Evolutionary conservation across 2,113 vertebrate species (phyloP), one percentile per base, ranked within the genome.

Genomic region (Vulpes ferrilata): DNA sequence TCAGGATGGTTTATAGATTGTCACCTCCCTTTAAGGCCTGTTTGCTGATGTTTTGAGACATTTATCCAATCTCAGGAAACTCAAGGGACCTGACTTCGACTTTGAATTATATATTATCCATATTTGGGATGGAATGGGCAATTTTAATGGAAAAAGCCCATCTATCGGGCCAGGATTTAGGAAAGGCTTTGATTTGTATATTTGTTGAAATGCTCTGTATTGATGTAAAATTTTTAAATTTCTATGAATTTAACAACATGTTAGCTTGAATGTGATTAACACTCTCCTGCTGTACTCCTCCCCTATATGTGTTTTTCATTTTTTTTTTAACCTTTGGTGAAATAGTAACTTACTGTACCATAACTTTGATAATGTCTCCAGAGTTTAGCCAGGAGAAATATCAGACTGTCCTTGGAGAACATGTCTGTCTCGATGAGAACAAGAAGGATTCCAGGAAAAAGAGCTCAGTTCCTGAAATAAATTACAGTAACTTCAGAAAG

Each of bases 31-130:
- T 96, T 96, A 97, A 97, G 95, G 73, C 67, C 88, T 93, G 85
- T 98, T 98, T 97, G 96, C 95, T 97, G 94, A 97, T 97, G 76
- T 96, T 98, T 91, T 94, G 90, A 98, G 97, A 98, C 97, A 94
- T 96, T 97, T 98, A 96, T 93, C 93, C 94, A 97, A 98, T 96
- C 92, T 96, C 81, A 80, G 91, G 95, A 97, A 95, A 93, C 97
- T 97, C 97, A 94, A 80, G 97, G 97, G 97, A 98, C 30, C 20
- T 5, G 62, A 93, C 97, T 96, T 97, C 62, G 88, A 89, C 94
- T 96, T 96, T 96, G 82, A 96, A 94, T 98, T 91, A 97, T 91
- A 94, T 96, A 92, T 97, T 96, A 94, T 94, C 94, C 67, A 95
- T 98, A 94, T 96, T 95, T 96, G 78, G 62, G 73, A 84, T 81